phyloP scores from a whole-genome alignment of 2,888 invertebrate species.

The Nymphalis urticae region DNA sequence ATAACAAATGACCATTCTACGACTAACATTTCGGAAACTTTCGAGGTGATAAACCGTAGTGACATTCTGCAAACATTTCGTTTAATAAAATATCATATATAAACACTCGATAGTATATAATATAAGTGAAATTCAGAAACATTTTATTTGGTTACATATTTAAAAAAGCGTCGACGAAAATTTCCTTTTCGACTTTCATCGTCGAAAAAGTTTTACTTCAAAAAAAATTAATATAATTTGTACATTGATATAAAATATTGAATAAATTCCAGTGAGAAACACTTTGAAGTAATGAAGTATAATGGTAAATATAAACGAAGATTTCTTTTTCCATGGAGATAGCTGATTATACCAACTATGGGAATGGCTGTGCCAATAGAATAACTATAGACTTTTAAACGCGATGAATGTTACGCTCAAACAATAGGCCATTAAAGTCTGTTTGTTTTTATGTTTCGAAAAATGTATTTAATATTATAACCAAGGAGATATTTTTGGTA shows the following conservation, averaged over 20 bases:
- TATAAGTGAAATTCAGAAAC: too few species aligned
- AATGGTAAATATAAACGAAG: slow-evolving; percentile 1
- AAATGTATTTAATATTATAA: slow-evolving; percentile 7
- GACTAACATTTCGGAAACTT: too few species aligned
- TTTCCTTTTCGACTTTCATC: too few species aligned
- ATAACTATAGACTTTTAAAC: slow-evolving; percentile 8
- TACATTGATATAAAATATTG: neutral
- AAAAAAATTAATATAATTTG: too few species aligned
- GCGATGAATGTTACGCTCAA: slow-evolving; percentile 16
- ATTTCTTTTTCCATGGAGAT: slow-evolving; percentile 3
- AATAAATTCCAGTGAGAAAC: neutral
- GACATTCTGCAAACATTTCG: too few species aligned
- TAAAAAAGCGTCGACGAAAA: too few species aligned
- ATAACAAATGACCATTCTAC: too few species aligned
- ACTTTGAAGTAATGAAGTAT: slow-evolving; percentile 4
- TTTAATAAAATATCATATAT: too few species aligned
- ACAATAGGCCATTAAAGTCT: slow-evolving; percentile 27
- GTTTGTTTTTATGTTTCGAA: slow-evolving; percentile 6
- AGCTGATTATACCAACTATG: slow-evolving; percentile 15
- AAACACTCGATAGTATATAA: too few species aligned
- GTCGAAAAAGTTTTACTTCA: too few species aligned
- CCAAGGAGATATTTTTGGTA: neutral
- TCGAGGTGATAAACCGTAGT: too few species aligned
- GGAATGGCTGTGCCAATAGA: slow-evolving; percentile 7
- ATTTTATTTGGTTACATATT: too few species aligned